Conservation (phyloP, 2,797 vertebrate species). For the Malacoctenus gilli region DNA sequence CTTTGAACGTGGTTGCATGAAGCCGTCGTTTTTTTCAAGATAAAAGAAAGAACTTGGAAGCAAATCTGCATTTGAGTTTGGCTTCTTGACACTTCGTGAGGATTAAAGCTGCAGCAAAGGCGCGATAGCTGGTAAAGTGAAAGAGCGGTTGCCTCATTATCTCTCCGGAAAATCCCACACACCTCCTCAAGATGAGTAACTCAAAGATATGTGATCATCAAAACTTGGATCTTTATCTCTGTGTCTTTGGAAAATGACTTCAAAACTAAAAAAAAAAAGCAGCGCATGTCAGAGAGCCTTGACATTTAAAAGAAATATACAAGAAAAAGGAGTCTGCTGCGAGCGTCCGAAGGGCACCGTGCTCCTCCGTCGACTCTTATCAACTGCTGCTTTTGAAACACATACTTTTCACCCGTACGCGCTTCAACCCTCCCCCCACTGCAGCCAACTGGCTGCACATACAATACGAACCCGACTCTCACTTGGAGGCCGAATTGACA, state of each 20-base stretch:
- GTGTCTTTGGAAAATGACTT: background rate
- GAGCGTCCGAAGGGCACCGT: background rate
- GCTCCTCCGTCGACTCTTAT: slow-evolving; percentile 26
- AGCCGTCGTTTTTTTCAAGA: too few relatives aligned
- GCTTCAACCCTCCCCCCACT: background rate
- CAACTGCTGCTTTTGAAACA: slow-evolving; percentile 29
- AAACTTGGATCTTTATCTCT: background rate
- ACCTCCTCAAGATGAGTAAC: background rate
- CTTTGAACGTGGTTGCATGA: too few relatives aligned
- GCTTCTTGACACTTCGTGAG: too few relatives aligned
- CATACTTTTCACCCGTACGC: slow-evolving; percentile 25
- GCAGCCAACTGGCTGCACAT: background rate
- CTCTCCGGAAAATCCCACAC: background rate
- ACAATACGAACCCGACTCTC: background rate
- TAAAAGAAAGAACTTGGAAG: too few relatives aligned
- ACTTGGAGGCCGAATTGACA: too few relatives aligned
- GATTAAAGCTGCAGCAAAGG: too few relatives aligned
- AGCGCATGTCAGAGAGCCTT: too few relatives aligned
- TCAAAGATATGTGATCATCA: background rate
- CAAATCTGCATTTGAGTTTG: too few relatives aligned
- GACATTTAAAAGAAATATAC: slow-evolving; percentile 11
- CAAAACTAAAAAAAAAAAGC: slow-evolving; percentile 3
- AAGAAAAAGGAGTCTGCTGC: background rate
- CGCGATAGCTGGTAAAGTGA: too few relatives aligned
- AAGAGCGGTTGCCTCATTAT: background rate